A percentile compares a stretch with the other conserved stretches of the same genome.
Conservation (phyloP, 1,140 invertebrate genomes). For the Brachionus koreanus region DNA sequence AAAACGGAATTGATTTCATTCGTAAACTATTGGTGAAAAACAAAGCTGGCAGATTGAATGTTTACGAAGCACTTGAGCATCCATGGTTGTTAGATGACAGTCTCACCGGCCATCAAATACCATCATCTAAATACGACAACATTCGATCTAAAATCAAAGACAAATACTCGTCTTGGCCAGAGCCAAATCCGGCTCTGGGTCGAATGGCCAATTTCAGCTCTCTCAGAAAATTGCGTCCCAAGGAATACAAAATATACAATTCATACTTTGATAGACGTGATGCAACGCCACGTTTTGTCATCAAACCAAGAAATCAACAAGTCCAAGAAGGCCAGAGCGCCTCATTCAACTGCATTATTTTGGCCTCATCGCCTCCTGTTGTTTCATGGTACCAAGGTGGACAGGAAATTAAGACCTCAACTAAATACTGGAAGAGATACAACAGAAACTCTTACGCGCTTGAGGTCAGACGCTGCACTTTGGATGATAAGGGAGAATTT, state of each 20-base stretch:
- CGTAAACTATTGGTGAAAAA: conserved; percentile 81
- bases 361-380: conserved; percentile 85
- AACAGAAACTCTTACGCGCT: conserved; percentile 92
- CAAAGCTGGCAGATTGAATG: conserved; percentile 92
- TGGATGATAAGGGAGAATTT: conserved; percentile 93
- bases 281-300: conserved; percentile 93
- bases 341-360: conserved; percentile 92
- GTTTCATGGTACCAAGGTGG: conserved; percentile 92
- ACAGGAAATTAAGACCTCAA: conserved; percentile 86
- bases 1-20: conserved; percentile 97
- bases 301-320: conserved; percentile 87
- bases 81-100: conserved; percentile 78
- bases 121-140: conserved; percentile 74
- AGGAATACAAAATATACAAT: conserved; percentile 93
- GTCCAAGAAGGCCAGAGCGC: conserved; percentile 94
- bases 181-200: conserved; percentile 86
- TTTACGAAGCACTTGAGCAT: conserved; percentile 91
- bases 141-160: conserved; percentile 78
- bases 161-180: conserved; percentile 75
- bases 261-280: conserved; percentile 86
- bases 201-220: conserved; percentile 93
- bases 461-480: conserved; percentile 87
- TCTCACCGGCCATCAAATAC: conserved; percentile 68
- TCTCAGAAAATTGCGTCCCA: conserved; percentile 87
- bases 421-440: conserved; percentile 99